Evolutionary conservation across 1,140 invertebrate species (phyloP), one percentile per base, ranked within the genome.

Genomic region (Caerostris darwini): DNA sequence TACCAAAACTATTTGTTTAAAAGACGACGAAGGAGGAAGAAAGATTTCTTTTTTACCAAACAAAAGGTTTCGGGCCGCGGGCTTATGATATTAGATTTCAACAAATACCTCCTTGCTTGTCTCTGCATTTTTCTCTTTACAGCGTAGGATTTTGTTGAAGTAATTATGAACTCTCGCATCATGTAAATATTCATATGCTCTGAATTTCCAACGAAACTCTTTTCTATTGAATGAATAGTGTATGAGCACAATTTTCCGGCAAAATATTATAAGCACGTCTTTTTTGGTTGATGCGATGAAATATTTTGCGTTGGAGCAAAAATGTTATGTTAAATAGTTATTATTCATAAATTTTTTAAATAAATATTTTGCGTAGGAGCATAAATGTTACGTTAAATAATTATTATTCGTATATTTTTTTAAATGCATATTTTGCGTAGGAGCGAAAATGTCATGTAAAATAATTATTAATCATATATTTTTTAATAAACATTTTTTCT

Each of bases 1-100:
- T 77, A 34, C 19, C 71, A 12, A 77, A 77, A 77, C 71, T 77
- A 77, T 77, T 77, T 50, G 71, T 4, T 12, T 3, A 50, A 53
- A 34, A 4, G 69, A 50, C 5, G 53, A 50, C 8, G 53, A 50
- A 12, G 53, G 53, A 50, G 53, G 34, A 12, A 77, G 19, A 77
- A 67, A 67, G 12, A 67, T 67, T 67, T 67, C 61, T 77, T 77
- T 34, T 77, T 77, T 77, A 12, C n/a, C 34, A 50, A 77, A 77
- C 71, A 77, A 77, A 12, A 8, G 34, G 34, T 12, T 77, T 77
- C 53, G 5, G 71, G 14, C 34, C 7, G 71, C 8, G 1, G 10
- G 7, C 50, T 12, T 50, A 77, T 77, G 53, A 77, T 53, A 53
- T 50, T 50, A 34, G 53, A 50, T 10, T 77, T 19, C 71, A 34